These are phyloP conservation scores for Resseliella maxima DNA, from an alignment of 2,888 invertebrate genomes.

Conservation along the genomic window DNA sequence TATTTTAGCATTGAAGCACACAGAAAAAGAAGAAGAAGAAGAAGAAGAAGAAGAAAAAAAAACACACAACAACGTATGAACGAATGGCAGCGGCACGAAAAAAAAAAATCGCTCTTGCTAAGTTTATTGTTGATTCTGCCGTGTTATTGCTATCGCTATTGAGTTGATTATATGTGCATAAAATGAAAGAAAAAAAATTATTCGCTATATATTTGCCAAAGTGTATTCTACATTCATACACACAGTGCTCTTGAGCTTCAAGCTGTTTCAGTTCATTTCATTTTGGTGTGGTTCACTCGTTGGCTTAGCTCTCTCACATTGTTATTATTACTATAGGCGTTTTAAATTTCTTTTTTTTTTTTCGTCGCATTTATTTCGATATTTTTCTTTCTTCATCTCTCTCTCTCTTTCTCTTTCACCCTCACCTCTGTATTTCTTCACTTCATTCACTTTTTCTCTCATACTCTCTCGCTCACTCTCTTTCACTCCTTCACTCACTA, in stretches of 20 bases:
- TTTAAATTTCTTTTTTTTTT: constrained; percentile 45
- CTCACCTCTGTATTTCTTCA: not conserved
- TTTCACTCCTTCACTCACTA: not conserved
- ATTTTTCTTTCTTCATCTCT: not conserved
- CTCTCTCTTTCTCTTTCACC: not conserved
- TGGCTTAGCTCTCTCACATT: constrained; percentile 5
- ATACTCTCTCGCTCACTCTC: not conserved
- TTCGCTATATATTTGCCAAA: constrained; percentile 34
- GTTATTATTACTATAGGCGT: constrained; percentile 46
- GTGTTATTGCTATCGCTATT: constrained; percentile 44
- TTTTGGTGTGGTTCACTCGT: not conserved
- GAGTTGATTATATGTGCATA: constrained; percentile 50
- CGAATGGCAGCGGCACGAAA: not conserved
- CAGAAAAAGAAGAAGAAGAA: too few relatives aligned
- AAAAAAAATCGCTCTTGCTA: constrained; percentile 3
- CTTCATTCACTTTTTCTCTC: too few relatives aligned
- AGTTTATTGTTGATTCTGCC: constrained; percentile 13
- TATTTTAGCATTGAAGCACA: constrained; percentile 49
- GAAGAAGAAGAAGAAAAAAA: not conserved
- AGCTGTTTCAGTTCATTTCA: constrained; percentile 51
- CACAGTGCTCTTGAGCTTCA: not conserved
- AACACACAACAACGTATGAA: not conserved
- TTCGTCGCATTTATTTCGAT: constrained; percentile 35
- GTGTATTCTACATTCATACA: not conserved
- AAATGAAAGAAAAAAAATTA: not conserved